phyloP scores from a whole-genome alignment of 2,888 invertebrate species.

The Rutpela maculata region DNA sequence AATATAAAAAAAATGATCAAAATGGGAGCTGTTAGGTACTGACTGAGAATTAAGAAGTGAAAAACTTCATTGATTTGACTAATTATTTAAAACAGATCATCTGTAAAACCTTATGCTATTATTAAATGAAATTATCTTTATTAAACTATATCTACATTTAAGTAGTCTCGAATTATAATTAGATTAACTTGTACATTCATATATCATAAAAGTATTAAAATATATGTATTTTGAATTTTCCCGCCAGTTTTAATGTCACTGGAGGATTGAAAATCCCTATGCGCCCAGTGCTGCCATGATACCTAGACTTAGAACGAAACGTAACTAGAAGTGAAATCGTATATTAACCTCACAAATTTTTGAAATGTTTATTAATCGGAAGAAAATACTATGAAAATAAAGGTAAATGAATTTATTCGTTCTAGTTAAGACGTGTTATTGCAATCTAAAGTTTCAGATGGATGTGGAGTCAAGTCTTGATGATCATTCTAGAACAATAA shows the following conservation, averaged over 20 bases:
- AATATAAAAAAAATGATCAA: too few species aligned
- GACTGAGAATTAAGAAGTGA: too few species aligned
- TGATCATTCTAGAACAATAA: slow-evolving; percentile 81
- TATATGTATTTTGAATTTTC: neutral
- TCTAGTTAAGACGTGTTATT: neutral
- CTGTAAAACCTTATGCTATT: too few species aligned
- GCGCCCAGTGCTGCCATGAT: neutral
- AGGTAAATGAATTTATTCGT: slow-evolving; percentile 7
- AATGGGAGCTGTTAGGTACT: too few species aligned
- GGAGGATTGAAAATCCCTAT: neutral
- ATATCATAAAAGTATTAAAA: neutral
- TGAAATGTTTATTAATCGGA: neutral
- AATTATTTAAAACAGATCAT: too few species aligned
- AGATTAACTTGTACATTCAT: neutral
- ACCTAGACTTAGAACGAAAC: neutral
- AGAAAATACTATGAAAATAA: slow-evolving; percentile 1
- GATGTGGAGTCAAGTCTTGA: slow-evolving; percentile 52
- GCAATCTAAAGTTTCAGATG: slow-evolving; percentile 47
- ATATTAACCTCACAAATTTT: slow-evolving; percentile 15
- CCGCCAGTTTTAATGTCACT: neutral
- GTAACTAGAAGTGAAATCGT: slow-evolving; percentile 8
- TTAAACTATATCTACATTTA: neutral
- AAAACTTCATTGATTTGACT: too few species aligned
- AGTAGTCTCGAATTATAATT: neutral
- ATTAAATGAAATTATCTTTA: too few species aligned